These are phyloP conservation scores for Gobionotothen gibberifrons DNA, from an alignment of 2,797 vertebrate genomes.

Conservation along the genomic window DNA sequence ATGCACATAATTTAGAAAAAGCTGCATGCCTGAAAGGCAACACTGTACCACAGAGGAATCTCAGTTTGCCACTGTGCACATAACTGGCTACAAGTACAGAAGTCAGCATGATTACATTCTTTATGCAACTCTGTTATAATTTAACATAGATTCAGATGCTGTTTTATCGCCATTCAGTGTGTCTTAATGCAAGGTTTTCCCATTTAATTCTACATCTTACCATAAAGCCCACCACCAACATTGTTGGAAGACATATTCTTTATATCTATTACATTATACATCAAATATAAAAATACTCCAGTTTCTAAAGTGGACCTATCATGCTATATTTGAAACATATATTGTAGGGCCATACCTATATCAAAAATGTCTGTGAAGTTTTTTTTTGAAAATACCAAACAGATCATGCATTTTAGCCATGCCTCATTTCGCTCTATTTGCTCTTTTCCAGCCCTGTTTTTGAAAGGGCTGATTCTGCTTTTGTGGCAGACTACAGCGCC, in stretches of 20 bases:
- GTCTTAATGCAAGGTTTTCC: slow-evolving; percentile 9
- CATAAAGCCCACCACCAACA: background rate
- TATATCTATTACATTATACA: too few relatives aligned
- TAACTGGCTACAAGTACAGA: slow-evolving; percentile 39
- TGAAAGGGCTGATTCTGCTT: too few relatives aligned
- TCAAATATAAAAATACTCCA: too few relatives aligned
- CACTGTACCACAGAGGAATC: slow-evolving; percentile 47
- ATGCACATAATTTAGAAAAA: slow-evolving; percentile 66
- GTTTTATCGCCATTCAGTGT: slow-evolving; percentile 2
- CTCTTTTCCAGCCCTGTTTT: too few relatives aligned
- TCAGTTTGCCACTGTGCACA: slow-evolving; percentile 31
- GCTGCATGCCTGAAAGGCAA: slow-evolving; percentile 51
- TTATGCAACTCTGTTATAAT: slow-evolving; percentile 31
- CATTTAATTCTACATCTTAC: background rate
- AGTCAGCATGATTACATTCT: slow-evolving; percentile 31
- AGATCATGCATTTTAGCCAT: too few relatives aligned
- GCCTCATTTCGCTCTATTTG: too few relatives aligned
- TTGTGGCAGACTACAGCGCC: too few relatives aligned
- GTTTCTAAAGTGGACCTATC: too few relatives aligned
- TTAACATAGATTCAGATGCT: slow-evolving; percentile 36
- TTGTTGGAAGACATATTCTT: background rate
- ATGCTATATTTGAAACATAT: too few relatives aligned
- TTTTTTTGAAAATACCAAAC: too few relatives aligned
- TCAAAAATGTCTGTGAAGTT: too few relatives aligned
- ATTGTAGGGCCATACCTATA: too few relatives aligned